Evolutionary conservation across 2,797 vertebrate species (phyloP).

Genomic region (Tarsius wallacei): DNA sequence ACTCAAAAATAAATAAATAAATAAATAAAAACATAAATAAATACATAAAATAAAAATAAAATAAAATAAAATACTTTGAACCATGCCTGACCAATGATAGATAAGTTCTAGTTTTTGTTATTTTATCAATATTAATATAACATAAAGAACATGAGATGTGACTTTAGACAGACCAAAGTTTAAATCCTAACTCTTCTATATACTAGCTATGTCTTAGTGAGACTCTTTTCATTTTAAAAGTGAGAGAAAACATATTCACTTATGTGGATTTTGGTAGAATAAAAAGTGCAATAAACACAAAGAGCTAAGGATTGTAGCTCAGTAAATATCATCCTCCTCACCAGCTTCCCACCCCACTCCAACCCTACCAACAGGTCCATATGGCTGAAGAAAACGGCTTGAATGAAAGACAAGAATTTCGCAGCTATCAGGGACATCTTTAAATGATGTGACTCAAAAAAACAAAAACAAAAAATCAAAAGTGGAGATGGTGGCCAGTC

Average conservation of each 20-base stretch:
- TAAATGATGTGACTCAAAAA: neutral
- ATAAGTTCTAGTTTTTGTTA: neutral
- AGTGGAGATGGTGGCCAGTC: accelerated
- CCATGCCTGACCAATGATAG: neutral
- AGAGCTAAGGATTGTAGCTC: accelerated
- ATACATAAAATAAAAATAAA: no score
- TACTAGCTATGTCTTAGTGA: neutral
- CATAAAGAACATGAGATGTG: neutral
- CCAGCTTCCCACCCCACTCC: neutral
- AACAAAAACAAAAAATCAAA: no score
- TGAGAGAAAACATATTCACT: neutral
- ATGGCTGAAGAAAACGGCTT: neutral
- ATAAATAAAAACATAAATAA: no score
- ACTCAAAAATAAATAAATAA: no score
- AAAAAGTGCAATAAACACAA: neutral
- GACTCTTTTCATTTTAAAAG: neutral
- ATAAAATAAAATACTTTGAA: no score
- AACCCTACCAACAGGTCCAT: neutral
- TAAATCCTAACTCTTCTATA: neutral
- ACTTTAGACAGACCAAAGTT: neutral
- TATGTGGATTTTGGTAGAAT: neutral
- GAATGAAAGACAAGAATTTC: neutral
- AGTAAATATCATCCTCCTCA: no score
- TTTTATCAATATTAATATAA: neutral
- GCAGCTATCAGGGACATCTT: neutral